A percentile compares a stretch with the other conserved stretches of the same genome.
Evolutionary conservation across 2,797 vertebrate species (phyloP).

Genomic region (Sebastes nivosus): DNA sequence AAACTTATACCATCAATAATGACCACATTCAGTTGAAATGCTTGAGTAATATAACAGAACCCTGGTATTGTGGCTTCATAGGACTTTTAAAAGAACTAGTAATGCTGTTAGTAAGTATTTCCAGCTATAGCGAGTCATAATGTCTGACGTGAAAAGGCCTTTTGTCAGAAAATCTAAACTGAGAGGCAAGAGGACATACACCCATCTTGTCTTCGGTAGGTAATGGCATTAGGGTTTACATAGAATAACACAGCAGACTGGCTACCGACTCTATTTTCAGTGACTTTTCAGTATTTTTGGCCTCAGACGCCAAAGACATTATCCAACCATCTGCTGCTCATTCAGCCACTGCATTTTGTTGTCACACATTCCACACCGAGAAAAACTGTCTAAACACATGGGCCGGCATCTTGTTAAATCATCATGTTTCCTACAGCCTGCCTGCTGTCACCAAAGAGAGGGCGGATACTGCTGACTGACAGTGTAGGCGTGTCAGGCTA

Average conservation of each 20-base stretch:
- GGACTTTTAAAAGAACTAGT: neutral
- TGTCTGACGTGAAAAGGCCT: neutral
- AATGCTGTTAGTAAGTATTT: neutral
- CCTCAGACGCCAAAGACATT: neutral
- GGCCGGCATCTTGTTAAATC: neutral
- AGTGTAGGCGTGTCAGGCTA: too few species aligned
- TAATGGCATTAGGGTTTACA: neutral
- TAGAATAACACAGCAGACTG: neutral
- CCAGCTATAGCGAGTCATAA: neutral
- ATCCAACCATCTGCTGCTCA: constrained; percentile 11
- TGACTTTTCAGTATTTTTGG: neutral
- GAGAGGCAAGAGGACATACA: neutral
- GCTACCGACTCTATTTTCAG: neutral
- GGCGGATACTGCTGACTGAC: neutral
- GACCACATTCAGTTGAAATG: neutral
- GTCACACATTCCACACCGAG: neutral
- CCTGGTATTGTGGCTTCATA: too few species aligned
- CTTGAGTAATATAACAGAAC: neutral
- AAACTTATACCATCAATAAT: neutral
- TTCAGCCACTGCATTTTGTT: constrained; percentile 1
- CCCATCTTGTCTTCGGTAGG: neutral
- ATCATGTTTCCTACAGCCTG: neutral
- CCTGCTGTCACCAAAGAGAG: neutral
- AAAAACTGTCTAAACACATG: neutral
- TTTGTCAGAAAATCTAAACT: neutral